phyloP scores from a whole-genome alignment of 2,888 invertebrate genomes.

The Drosophila sordidula region DNA sequence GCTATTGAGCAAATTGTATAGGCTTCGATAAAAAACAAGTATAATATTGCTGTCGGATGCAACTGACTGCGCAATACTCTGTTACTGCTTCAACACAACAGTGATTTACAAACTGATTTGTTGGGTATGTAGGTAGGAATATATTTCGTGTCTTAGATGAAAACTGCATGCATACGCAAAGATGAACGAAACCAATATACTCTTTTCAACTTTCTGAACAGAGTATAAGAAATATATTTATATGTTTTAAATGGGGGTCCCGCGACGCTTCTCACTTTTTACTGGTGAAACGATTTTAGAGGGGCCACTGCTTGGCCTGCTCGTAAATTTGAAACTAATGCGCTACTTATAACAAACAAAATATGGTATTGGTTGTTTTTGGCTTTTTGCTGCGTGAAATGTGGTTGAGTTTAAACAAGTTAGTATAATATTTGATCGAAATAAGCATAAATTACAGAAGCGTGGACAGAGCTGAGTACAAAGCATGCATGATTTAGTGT shows the following conservation, averaged over 20 bases:
- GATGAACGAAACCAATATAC: background rate
- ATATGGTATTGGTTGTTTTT: constrained; percentile 47
- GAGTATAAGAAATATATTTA: constrained; percentile 27
- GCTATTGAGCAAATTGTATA: constrained; percentile 19
- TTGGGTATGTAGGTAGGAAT: no score
- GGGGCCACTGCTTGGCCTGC: constrained; percentile 13
- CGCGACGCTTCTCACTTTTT: constrained; percentile 44
- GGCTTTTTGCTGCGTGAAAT: constrained; percentile 45
- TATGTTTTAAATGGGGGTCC: constrained; percentile 43
- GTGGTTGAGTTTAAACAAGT: constrained; percentile 67
- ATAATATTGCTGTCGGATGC: no score
- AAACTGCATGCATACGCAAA: no score
- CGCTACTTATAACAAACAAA: constrained; percentile 51
- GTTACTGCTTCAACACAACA: no score
- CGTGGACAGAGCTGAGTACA: constrained; percentile 54
- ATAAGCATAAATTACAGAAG: constrained; percentile 68
- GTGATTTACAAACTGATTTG: no score
- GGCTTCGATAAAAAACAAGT: no score
- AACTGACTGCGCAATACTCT: no score
- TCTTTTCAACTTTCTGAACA: background rate
- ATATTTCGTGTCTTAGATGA: no score
- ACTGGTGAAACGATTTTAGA: constrained; percentile 48
- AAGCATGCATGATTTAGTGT: constrained; percentile 66
- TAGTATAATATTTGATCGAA: constrained; percentile 60
- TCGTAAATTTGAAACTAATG: constrained; percentile 60